phyloP scores from a whole-genome alignment of 2,888 invertebrate genomes.

The Drosophila merina region DNA sequence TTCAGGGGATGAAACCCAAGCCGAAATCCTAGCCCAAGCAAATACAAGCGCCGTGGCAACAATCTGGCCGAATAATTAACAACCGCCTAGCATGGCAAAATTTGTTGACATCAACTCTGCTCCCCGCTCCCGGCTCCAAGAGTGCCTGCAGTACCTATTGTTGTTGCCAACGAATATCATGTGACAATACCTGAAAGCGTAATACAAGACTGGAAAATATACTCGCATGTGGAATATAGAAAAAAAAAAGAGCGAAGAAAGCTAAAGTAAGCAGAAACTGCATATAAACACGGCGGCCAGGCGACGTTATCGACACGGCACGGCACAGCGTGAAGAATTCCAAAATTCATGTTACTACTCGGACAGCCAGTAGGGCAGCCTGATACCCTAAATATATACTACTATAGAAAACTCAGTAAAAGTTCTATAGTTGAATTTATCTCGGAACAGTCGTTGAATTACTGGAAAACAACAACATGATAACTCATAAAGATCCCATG shows the following conservation, averaged over 20 bases:
- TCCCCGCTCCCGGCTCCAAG: background rate
- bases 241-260: conserved; percentile 20
- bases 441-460: conserved; percentile 1
- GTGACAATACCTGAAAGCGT: conserved; percentile 25
- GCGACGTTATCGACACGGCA: conserved; percentile 21
- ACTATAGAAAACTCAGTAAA: background rate
- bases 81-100: conserved; percentile 17
- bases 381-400: conserved; percentile 17
- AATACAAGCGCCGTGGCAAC: conserved; percentile 25
- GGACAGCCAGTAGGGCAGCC: background rate
- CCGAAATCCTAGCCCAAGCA: conserved; percentile 12
- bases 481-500: conserved; percentile 2
- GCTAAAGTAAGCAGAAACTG: conserved; percentile 40
- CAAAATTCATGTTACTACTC: conserved; percentile 8
- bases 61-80: conserved; percentile 26
- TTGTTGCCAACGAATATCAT: conserved; percentile 3
- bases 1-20: conserved; percentile 9
- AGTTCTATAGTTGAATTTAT: conserved; percentile 7
- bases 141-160: background rate
- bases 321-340: conserved; percentile 36
- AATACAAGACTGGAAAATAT: background rate
- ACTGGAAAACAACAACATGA: conserved; percentile 24
- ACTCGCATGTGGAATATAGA: background rate
- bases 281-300: conserved; percentile 34
- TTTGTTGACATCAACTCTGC: too few relatives aligned